Evolutionary conservation across 2,888 invertebrate genomes (phyloP), one percentile per base, ranked within the genome.

Genomic region (Gastracanthus pulcherrimus): DNA sequence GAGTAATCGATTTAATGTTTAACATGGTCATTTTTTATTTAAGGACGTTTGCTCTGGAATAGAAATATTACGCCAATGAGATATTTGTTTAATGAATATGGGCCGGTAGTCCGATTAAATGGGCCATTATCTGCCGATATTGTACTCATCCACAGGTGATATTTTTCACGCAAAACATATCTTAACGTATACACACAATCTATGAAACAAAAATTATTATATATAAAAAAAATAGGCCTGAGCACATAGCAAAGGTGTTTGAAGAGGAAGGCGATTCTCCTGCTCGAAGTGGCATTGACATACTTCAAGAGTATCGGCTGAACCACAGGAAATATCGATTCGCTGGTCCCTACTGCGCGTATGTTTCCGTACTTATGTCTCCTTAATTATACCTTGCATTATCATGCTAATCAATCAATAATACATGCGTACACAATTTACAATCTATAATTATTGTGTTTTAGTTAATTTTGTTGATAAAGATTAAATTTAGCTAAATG

Each of bases 101-200:
- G 95, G 0, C 94, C 95, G 0, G 93, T 95, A 2, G 95, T 95
- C 9, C 93, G 95, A 71, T 92, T 95, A 70, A 93, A 94, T 29
- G 95, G 94, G 34, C 94, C 95, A 0, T 92, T 95, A 60, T 94
- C 94, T 0, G 93, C 93, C 1, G 94, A 95, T 84, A 93, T 95
- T 26, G 94, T 95, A 3, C 92, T 95, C 82, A 90, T 95, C 72
- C 90, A 90, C 66, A 86, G 88, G 88, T 88, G 69, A 69, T 36
- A n/a, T 34, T 48, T 62, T 60, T 16, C 6, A 5, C 5, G 2
- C 16, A 34, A 26, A 23, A 2, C 13, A 48, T 19, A n/a, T 5
- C 76, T 36, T 41, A n/a, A n/a, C n/a, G n/a, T n/a, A n/a, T n/a
- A n/a, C n/a, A n/a, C n/a, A n/a, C n/a, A 34, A 77, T 1, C 9